Base-by-base conservation (phyloP, 37 sponge, comb jelly and placozoan species). In the Ianthella basta region DNA sequence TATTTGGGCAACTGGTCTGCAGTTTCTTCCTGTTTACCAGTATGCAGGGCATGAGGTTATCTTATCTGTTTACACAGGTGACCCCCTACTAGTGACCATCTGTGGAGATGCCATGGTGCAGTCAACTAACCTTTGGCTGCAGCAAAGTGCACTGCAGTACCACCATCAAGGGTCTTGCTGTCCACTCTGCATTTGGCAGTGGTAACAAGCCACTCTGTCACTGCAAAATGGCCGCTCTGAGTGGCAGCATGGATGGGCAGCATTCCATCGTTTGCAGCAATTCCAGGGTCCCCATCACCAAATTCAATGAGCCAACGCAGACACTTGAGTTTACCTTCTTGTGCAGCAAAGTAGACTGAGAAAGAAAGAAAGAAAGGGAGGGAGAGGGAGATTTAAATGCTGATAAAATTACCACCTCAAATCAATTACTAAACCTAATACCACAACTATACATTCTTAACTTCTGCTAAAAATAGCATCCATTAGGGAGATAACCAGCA, bases 71-170 rank as follows among this genome's bases (percentile, higher is more conserved):
- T 44, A 44, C 50, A 44, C 50, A 44, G 50, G 50, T 44, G 50
- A 44, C 50, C 3, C 50, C 50, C 50, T 10, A 3, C 3, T 10
- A 44, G 50, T 8, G 8, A 44, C 50, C n/a, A n/a, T n/a, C n/a
- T n/a, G n/a, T n/a, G n/a, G n/a, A n/a, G n/a, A n/a, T n/a, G n/a
- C n/a, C n/a, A n/a, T n/a, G 50, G 8, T 44, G 50, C 8, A 44
- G 5, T 40, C 39, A 24, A 60, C 50, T 82, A 63, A 92, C 94
- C 96, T 88, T 95, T 95, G 25, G 95, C 91, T 41, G 97, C 97
- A 60, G 97, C 97, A 88, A 94, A 97, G 69, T 97, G 97, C 6
- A 97, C 89, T 12, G 93, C 95, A 34, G 97, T 97, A 32, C 95
- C 95, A 60, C 97, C 97, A 83, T 97, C 97, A 32, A 59, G 54